phyloP scores from a whole-genome alignment of 2,113 vertebrate species.

The Laterallus jamaicensis region DNA sequence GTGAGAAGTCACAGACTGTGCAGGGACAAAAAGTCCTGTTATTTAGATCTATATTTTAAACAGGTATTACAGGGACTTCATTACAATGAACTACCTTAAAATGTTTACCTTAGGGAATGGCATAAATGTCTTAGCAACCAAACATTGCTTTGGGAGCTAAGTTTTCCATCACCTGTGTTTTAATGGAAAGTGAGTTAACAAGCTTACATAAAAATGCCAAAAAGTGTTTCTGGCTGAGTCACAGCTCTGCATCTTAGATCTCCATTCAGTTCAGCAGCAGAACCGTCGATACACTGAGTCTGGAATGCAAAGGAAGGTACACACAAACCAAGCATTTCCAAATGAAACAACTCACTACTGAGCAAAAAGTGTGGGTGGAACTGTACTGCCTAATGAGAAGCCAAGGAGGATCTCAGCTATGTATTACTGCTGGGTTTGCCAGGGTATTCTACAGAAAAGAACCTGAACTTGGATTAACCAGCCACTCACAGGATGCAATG shows the following conservation, averaged over 20 bases:
- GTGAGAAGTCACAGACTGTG: neutral
- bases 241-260: neutral
- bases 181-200: neutral
- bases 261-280: neutral
- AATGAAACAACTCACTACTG: neutral
- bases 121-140: neutral
- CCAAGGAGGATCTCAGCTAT: neutral
- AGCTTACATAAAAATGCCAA: neutral
- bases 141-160: neutral
- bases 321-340: neutral
- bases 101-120: neutral
- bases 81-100: neutral
- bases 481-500: neutral
- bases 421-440: fast-evolving
- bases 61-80: constrained; percentile 3
- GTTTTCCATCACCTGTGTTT: neutral
- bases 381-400: fast-evolving
- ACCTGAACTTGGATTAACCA: neutral
- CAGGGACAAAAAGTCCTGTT: constrained; percentile 3
- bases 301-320: neutral
- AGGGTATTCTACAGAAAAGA: no score
- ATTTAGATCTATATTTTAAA: neutral
- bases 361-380: neutral
- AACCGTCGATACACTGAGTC: neutral
- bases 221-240: neutral